Evolutionary conservation across 2,113 vertebrate genomes (phyloP).

Genomic region (Alouatta palliata): DNA sequence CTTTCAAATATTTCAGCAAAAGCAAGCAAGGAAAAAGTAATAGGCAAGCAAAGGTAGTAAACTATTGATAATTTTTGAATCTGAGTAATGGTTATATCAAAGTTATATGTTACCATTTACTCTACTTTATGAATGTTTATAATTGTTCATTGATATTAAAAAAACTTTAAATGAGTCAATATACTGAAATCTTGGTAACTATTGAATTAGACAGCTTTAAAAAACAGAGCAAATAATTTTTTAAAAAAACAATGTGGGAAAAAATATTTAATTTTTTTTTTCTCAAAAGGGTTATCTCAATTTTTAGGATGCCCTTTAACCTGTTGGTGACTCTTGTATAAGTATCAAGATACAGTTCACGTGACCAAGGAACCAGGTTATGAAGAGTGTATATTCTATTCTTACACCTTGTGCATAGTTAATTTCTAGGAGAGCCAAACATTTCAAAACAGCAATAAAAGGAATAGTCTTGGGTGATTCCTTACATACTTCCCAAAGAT

Average conservation of each 20-base stretch:
- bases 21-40: background rate
- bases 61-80: background rate
- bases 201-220: background rate
- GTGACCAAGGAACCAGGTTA: background rate
- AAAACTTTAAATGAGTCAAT: background rate
- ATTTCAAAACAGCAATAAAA: background rate
- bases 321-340: background rate
- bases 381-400: background rate
- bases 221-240: background rate
- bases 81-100: background rate
- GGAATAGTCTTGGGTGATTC: background rate
- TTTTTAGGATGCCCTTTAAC: background rate
- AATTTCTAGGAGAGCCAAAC: background rate
- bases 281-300: background rate
- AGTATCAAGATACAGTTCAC: background rate
- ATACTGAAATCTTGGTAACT: background rate
- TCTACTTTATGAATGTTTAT: background rate
- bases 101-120: background rate
- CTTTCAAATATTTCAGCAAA: background rate
- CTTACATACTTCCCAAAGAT: background rate
- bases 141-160: background rate
- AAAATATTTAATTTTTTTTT: background rate
- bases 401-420: background rate
- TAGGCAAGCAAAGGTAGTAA: background rate
- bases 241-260: background rate